Conservation (phyloP, 2,888 invertebrate species). For the Latrodectus hesperus region DNA sequence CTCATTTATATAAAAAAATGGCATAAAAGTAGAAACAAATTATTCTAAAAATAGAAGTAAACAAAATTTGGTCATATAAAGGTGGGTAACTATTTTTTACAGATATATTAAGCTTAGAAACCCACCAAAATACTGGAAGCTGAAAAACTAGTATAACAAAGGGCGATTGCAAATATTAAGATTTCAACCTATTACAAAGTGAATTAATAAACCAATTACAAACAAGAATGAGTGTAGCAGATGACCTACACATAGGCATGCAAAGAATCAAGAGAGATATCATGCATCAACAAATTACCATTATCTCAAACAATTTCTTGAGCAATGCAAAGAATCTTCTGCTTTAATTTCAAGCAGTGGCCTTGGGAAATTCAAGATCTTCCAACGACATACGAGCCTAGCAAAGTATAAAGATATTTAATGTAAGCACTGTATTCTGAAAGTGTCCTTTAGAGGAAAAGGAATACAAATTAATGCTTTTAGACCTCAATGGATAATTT, state of each 20-base stretch:
- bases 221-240: constrained; percentile 20
- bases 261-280: constrained; percentile 46
- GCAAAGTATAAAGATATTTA: too few relatives aligned
- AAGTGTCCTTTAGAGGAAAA: constrained; percentile 43
- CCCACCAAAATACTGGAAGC: constrained; percentile 69
- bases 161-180: neutral
- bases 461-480: constrained; percentile 43
- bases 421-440: neutral
- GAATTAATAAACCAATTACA: constrained; percentile 8
- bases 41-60: too few relatives aligned
- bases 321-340: constrained; percentile 15
- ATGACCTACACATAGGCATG: constrained; percentile 56
- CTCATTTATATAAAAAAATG: too few relatives aligned
- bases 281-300: constrained; percentile 68
- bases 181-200: neutral
- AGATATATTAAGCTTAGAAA: neutral
- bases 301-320: constrained; percentile 22
- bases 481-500: constrained; percentile 8
- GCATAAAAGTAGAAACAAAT: too few relatives aligned
- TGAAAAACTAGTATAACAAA: constrained; percentile 26
- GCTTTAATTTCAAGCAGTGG: too few relatives aligned
- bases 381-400: too few relatives aligned
- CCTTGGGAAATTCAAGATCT: too few relatives aligned
- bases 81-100: too few relatives aligned
- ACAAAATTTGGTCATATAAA: too few relatives aligned